Base-by-base conservation (phyloP, 2,113 vertebrate species). In the Pongo pygmaeus region DNA sequence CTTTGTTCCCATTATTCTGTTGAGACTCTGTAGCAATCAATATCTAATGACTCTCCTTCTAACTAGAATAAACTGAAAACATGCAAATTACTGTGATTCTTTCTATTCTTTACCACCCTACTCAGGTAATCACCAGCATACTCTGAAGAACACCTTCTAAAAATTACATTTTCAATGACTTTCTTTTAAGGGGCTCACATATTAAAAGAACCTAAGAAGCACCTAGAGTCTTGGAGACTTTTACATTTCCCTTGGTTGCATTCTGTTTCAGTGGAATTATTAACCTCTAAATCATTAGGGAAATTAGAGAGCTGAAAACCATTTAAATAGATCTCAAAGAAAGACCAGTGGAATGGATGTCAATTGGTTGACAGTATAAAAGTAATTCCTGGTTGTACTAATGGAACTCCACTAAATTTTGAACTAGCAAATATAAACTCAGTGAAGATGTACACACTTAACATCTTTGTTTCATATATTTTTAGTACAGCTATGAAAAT, bases 381-480 rank as follows among this genome's bases (percentile, higher is more conserved):
- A 91, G 32, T 88, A 52, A 95, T 88, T 95, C 32, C 93, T 78
- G 18, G 7, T 59, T 50, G n/a, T 27, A 83, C 38, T 94, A 81
- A 95, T 61, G 50, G 17, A 79, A 91, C 30, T 69, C 55, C 64
- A 50, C 38, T 91, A 90, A 94, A 89, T 59, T 91, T 89, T 84
- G 74, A 93, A 92, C 92, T 93, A 90, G 23, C 27, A 96, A 91
- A 88, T 79, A 85, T 20, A 92, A 96, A 89, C 50, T 90, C 22
- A 84, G 43, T 50, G 57, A 97, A 96, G 67, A 87, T 18, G 80
- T 16, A 67, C 14, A 91, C 23, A 72, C 16, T 94, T 92, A 95
- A 85, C 57, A 90, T 96, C 64, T 93, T 78, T 95, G 8, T 96
- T 96, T 81, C 35, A 72, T 75, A 74, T 77, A 35, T 48, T 81